A percentile compares a stretch with the other conserved stretches of the same genome.
Conservation (phyloP, 2,888 invertebrate genomes). For the Entomobrya proxima region DNA sequence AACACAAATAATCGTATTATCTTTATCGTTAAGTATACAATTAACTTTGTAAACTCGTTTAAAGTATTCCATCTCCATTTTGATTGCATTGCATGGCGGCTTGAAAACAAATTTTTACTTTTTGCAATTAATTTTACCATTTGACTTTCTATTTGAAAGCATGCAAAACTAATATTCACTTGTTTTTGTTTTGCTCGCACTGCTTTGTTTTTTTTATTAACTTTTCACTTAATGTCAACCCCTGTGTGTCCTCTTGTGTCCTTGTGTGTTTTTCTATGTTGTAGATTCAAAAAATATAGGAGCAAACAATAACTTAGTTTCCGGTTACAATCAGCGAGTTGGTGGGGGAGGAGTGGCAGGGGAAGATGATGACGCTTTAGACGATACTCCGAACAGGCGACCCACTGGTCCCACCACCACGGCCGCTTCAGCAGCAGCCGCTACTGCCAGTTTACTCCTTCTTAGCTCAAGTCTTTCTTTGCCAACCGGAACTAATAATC, state of each 20-base stretch:
- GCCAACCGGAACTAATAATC: not conserved
- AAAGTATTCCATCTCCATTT: no score
- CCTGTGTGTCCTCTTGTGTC: not conserved
- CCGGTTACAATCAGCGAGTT: not conserved
- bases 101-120: no score
- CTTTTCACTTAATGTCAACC: not conserved
- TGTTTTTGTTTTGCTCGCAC: not conserved
- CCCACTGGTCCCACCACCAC: not conserved
- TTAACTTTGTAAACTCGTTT: no score
- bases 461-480: constrained; percentile 15
- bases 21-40: no score
- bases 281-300: constrained; percentile 43
- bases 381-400: no score
- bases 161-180: not conserved
- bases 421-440: constrained; percentile 4
- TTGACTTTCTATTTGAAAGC: not conserved
- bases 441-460: constrained; percentile 16
- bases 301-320: constrained; percentile 31
- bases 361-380: constrained; percentile 5
- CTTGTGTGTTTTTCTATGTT: constrained; percentile 15
- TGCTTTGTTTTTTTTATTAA: not conserved
- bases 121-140: no score
- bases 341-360: not conserved
- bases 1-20: no score
- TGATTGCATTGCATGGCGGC: no score